Evolutionary conservation across 2,113 vertebrate genomes (phyloP).

Genomic region (Macheiramphus alcinus): DNA sequence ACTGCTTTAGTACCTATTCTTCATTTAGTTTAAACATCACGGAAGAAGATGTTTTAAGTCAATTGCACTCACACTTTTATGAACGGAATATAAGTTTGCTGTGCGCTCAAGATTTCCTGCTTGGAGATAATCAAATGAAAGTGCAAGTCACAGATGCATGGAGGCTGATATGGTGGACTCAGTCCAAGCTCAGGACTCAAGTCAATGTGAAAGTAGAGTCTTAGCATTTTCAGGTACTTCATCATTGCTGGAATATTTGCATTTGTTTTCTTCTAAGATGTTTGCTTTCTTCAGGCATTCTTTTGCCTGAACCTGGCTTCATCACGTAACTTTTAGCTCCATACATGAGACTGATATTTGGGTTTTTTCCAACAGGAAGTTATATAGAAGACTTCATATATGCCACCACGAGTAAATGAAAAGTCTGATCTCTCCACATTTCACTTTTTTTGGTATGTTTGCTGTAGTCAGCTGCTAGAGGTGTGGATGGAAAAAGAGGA

Average conservation of each 20-base stretch:
- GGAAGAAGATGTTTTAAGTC: background rate
- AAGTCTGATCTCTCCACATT: background rate
- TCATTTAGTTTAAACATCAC: background rate
- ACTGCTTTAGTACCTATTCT: background rate
- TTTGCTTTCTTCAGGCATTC: background rate
- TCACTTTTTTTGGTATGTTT: background rate
- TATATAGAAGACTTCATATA: background rate
- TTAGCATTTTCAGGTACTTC: background rate
- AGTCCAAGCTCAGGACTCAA: background rate
- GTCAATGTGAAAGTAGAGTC: background rate
- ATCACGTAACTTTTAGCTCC: background rate
- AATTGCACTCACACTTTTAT: background rate
- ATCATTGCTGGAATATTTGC: background rate
- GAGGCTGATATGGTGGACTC: background rate
- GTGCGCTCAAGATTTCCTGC: accelerated
- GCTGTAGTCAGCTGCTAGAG: background rate
- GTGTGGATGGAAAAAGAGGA: background rate
- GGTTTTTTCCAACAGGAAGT: background rate
- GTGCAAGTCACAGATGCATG: background rate
- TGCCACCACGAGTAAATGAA: background rate
- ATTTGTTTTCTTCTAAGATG: background rate
- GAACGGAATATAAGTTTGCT: background rate
- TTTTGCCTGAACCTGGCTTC: background rate
- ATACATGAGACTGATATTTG: background rate
- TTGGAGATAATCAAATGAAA: background rate